Conservation (phyloP, 92 coral and sea anemone species). For the Zoanthus solanderi region DNA sequence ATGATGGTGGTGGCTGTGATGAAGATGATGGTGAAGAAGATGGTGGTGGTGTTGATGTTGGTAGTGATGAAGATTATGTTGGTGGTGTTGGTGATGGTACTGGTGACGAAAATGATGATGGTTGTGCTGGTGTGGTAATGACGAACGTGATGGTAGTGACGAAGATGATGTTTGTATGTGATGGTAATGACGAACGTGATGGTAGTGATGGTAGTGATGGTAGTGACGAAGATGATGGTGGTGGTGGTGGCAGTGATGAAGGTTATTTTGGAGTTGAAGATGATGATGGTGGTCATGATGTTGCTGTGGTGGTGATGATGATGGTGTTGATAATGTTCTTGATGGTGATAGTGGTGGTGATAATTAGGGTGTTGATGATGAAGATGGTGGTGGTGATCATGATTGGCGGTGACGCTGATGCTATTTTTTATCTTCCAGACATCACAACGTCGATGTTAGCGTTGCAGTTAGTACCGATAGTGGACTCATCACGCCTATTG, state of each 20-base stretch:
- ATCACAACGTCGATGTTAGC: conserved; percentile 92
- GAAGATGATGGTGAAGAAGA: too few species aligned
- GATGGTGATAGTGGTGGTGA: not conserved
- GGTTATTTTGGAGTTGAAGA: not conserved
- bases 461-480: conserved; percentile 94
- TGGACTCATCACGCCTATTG: conserved; percentile 97
- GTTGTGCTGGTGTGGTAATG: not conserved
- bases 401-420: not conserved
- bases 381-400: not conserved
- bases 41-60: not conserved
- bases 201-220: not conserved
- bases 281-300: not conserved
- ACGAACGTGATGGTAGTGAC: not conserved
- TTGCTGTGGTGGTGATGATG: not conserved
- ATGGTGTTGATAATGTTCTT: not conserved
- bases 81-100: not conserved
- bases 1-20: too few species aligned
- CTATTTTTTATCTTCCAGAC: conserved; percentile 54
- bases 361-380: not conserved
- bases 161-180: not conserved
- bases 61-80: not conserved
- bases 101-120: not conserved
- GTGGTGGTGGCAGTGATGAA: not conserved
- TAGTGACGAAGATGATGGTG: not conserved
- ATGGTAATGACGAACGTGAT: not conserved